Conservation (phyloP, 2,797 vertebrate species). For the Octomys mimax region DNA sequence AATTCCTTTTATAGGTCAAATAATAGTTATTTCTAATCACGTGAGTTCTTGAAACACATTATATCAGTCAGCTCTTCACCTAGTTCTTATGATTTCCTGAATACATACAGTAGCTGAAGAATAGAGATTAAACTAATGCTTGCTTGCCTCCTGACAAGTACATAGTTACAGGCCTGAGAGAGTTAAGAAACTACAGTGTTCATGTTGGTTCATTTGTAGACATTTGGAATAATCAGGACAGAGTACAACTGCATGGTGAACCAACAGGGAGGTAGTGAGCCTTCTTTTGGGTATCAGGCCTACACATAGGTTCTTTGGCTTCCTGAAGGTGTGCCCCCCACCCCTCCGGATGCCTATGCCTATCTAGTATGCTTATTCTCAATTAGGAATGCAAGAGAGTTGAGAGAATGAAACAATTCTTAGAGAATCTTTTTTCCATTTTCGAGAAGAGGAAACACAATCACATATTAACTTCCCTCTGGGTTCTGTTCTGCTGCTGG, state of each 20-base stretch:
- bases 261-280: background rate
- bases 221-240: background rate
- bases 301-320: background rate
- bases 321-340: background rate
- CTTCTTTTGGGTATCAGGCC: background rate
- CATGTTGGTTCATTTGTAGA: background rate
- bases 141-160: background rate
- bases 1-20: constrained; percentile 23
- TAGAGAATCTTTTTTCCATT: background rate
- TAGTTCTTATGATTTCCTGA: background rate
- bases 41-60: background rate
- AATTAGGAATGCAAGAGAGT: background rate
- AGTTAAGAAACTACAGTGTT: background rate
- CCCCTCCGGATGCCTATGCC: too few relatives aligned
- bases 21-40: background rate
- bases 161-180: background rate
- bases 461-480: background rate
- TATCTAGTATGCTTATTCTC: background rate
- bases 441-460: constrained; percentile 16
- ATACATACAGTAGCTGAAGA: background rate
- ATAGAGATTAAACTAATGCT: background rate
- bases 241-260: background rate
- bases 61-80: background rate
- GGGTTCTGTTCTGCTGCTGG: background rate
- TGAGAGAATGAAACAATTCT: constrained; percentile 25